A percentile compares a stretch with the other conserved stretches of the same genome.
phyloP scores from a whole-genome alignment of 2,888 invertebrate genomes.

The Drosophila macrospina region DNA sequence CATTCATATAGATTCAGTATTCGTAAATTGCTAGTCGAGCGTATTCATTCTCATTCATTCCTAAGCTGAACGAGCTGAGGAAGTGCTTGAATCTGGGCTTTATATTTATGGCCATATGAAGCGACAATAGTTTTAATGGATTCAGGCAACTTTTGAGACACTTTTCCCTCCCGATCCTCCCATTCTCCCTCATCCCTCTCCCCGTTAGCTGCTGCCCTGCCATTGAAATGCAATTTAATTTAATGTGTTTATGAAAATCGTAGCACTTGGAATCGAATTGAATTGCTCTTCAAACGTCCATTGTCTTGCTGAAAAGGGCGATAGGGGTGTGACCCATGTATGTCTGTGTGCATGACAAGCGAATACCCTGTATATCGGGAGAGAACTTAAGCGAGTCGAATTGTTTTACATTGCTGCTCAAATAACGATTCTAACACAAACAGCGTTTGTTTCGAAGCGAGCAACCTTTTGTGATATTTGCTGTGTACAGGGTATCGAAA shows the following conservation, averaged over 20 bases:
- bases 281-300: conserved; percentile 52
- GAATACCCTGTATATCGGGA: neutral
- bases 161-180: neutral
- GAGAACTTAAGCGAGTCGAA: no score
- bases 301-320: conserved; percentile 49
- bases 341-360: neutral
- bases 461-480: no score
- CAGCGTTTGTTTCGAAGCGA: no score
- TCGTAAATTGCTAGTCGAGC: conserved; percentile 2
- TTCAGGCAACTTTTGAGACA: conserved; percentile 57
- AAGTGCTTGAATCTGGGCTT: conserved; percentile 4
- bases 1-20: conserved; percentile 1
- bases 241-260: conserved; percentile 82
- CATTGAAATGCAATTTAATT: conserved; percentile 83
- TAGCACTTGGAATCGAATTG: conserved; percentile 67
- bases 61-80: conserved; percentile 5
- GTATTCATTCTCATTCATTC: conserved; percentile 3
- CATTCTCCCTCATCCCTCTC: neutral
- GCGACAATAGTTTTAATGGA: conserved; percentile 55
- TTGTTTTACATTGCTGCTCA: no score
- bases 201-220: neutral
- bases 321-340: conserved; percentile 25
- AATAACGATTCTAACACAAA: no score
- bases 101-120: conserved; percentile 32
- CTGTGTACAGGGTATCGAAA: conserved; percentile 18